phyloP scores from a whole-genome alignment of 1,140 invertebrate species.

The Scaptomyza graminum region DNA sequence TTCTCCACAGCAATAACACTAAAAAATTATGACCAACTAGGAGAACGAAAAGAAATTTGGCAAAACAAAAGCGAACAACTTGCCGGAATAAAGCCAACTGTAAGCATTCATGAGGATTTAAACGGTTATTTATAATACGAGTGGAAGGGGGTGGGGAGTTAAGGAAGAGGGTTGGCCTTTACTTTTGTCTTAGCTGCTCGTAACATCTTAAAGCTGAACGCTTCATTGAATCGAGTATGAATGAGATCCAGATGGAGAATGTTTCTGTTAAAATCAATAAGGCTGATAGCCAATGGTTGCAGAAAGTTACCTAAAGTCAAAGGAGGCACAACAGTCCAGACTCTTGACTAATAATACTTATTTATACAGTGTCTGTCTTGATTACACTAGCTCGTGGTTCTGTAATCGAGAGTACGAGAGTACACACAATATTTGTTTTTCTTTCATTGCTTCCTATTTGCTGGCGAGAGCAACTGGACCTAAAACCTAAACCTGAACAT shows the following conservation, averaged over 20 bases:
- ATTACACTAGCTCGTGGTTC: conserved; percentile 21
- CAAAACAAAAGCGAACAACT: conserved; percentile 74
- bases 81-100: conserved; percentile 73
- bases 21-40: conserved; percentile 74
- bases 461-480: conserved; percentile 22
- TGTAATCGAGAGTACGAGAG: conserved; percentile 21
- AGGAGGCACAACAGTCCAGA: conserved; percentile 5
- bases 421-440: conserved; percentile 63
- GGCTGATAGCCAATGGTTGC: conserved; percentile 58
- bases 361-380: conserved; percentile 28
- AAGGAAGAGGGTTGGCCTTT: conserved; percentile 2
- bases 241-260: background rate
- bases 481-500: background rate
- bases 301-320: conserved; percentile 32
- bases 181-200: conserved; percentile 32
- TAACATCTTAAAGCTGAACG: conserved; percentile 52
- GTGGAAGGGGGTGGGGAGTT: background rate
- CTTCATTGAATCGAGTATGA: conserved; percentile 72
- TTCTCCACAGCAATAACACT: conserved; percentile 73
- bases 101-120: conserved; percentile 81
- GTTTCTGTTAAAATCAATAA: conserved; percentile 64
- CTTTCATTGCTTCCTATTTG: conserved; percentile 73
- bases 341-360: conserved; percentile 38
- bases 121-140: conserved; percentile 77
- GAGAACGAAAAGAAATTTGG: conserved; percentile 58